Conservation (phyloP, 2,888 invertebrate genomes). For the Spialia ferax region DNA sequence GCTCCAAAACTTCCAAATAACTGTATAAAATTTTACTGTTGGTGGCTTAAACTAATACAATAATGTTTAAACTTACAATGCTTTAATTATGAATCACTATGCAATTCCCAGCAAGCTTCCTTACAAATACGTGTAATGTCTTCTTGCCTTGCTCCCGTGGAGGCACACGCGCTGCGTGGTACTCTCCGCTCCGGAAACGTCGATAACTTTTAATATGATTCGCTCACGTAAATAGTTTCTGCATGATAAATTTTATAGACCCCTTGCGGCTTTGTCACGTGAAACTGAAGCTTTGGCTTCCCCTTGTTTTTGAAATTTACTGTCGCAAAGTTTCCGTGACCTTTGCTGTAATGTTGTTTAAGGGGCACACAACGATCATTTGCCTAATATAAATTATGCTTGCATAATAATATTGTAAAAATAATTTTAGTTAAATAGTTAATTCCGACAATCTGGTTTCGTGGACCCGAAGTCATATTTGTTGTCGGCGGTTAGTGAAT, state of each 20-base stretch:
- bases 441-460: too few relatives aligned
- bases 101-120: not conserved
- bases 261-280: conserved; percentile 7
- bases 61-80: too few relatives aligned
- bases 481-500: too few relatives aligned
- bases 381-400: not conserved
- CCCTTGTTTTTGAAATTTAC: conserved; percentile 7
- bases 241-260: conserved; percentile 21
- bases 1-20: too few relatives aligned
- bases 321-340: not conserved
- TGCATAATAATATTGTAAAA: too few relatives aligned
- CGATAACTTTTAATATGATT: conserved; percentile 25
- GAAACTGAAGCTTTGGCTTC: conserved; percentile 7
- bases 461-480: too few relatives aligned
- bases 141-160: not conserved
- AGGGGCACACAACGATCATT: not conserved
- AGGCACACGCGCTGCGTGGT: not conserved
- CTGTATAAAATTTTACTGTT: too few relatives aligned
- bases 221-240: conserved; percentile 30
- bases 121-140: not conserved
- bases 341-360: not conserved
- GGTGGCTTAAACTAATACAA: too few relatives aligned
- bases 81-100: too few relatives aligned
- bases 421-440: too few relatives aligned
- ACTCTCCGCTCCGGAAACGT: not conserved